A percentile compares a stretch with the other conserved stretches of the same genome.
These are phyloP conservation scores for Aphis craccivora DNA, from an alignment of 1,140 invertebrate genomes.

Conservation along the genomic window DNA sequence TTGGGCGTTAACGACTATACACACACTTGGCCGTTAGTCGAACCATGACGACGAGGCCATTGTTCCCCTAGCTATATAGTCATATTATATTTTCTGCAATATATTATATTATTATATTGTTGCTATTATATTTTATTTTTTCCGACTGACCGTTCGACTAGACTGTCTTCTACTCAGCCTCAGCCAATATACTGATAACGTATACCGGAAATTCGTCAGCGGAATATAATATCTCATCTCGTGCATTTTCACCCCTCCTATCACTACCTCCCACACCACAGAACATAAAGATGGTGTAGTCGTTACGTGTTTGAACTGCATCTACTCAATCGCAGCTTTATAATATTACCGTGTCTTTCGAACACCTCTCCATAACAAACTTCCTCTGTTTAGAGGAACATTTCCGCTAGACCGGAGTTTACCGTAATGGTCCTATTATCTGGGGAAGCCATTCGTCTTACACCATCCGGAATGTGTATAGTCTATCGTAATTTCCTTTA, in stretches of 20 bases:
- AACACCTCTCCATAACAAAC: conserved; percentile 1
- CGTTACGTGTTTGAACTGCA: neutral
- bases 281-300: conserved; percentile 5
- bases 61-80: neutral
- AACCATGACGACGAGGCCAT: neutral
- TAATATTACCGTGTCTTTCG: conserved; percentile 18
- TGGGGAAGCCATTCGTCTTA: conserved; percentile 17
- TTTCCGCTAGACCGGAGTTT: neutral
- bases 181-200: neutral
- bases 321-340: conserved; percentile 13
- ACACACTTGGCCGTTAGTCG: conserved; percentile 1
- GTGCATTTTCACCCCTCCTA: neutral
- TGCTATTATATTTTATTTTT: neutral
- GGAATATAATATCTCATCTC: neutral
- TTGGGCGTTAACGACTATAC: neutral
- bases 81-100: conserved; percentile 6
- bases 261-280: neutral
- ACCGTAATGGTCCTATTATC: conserved; percentile 25
- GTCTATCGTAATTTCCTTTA: conserved; percentile 20
- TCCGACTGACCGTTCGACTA: neutral
- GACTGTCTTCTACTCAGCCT: neutral
- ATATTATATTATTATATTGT: conserved; percentile 5
- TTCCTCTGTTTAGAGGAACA: conserved; percentile 2
- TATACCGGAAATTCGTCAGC: neutral
- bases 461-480: conserved; percentile 29